Percentiles rank a stretch among this genome's conserved stretches.
Conservation (phyloP, 2,888 invertebrate species). For the Cerceris ruficornis region DNA sequence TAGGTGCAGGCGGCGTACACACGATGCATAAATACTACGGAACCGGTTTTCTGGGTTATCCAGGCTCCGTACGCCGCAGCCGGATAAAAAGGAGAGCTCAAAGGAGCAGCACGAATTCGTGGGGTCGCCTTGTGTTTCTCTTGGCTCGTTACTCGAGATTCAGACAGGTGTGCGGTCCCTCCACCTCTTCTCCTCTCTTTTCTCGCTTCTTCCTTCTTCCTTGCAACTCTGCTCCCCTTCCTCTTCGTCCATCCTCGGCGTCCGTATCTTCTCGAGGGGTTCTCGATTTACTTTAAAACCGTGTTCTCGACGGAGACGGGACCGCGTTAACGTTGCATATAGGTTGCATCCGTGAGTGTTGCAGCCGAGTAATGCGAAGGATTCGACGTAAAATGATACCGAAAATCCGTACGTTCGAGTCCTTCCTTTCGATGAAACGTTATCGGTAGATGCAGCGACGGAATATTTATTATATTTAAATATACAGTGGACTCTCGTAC, state of each 20-base stretch:
- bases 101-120: constrained; percentile 70
- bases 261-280: constrained; percentile 16
- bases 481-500: too few species aligned
- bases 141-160: constrained; percentile 76
- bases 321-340: neutral
- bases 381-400: constrained; percentile 7
- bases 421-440: too few species aligned
- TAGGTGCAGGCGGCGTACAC: constrained; percentile 34
- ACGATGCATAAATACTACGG: constrained; percentile 50
- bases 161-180: constrained; percentile 72
- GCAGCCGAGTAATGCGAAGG: neutral
- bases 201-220: constrained; percentile 4
- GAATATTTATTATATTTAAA: too few species aligned
- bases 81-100: constrained; percentile 54
- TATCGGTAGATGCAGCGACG: too few species aligned
- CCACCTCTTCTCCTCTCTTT: constrained; percentile 36
- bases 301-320: constrained; percentile 10
- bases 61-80: constrained; percentile 41
- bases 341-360: neutral
- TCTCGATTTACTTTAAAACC: constrained; percentile 43
- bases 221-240: constrained; percentile 23
- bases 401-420: constrained; percentile 3
- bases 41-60: constrained; percentile 62
- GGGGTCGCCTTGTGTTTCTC: constrained; percentile 71
- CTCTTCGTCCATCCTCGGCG: constrained; percentile 4